Evolutionary conservation across 1,140 invertebrate genomes (phyloP), one percentile per base, ranked within the genome.

Genomic region (Neodiprion virginianus): DNA sequence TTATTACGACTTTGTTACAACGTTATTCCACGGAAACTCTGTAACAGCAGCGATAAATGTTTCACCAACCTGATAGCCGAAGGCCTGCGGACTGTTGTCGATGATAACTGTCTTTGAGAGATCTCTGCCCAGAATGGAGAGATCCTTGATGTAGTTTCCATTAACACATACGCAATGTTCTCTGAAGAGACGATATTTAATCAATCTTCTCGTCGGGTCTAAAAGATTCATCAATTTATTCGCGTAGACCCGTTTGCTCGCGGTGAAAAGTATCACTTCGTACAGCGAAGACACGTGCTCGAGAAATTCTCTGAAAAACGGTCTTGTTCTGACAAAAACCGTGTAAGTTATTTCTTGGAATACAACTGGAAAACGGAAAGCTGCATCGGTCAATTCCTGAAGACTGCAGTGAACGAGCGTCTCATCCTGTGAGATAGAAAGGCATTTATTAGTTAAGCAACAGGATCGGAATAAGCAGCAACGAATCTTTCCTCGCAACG

Each of bases 71-170:
- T 96, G 96, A 89, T 96, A 97, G 76, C 95, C 95, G 90, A 97
- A 97, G 69, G 95, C 95, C 89, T 97, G 96, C 17, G 95, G 96
- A 76, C 96, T 97, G 88, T 98, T 98, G 88, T 98, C 96, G 78
- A 98, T 93, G 78, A 98, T 98, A 76, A 98, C 93, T 71, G 96
- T 97, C 87, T 96, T 96, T 1, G 96, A 93, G 61, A 99, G 90
- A 90, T 99, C 97, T 77, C 98, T 90, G 40, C 97, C 97, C 14
- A 99, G 90, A 79, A 99, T 98, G 1, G 94, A 95, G 47, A 99
- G 89, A 89, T 99, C 98, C 85, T 99, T 99, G 72, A 99, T 97
- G 84, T 99, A 99, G 89, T 98, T 98, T 1, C 97, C 97, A 89
- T 97, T 96, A 10, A 98, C 95, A 83, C 96, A 96, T 0, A 98